Base-by-base conservation (phyloP, 2,888 invertebrate genomes). In the Biston betularia region DNA sequence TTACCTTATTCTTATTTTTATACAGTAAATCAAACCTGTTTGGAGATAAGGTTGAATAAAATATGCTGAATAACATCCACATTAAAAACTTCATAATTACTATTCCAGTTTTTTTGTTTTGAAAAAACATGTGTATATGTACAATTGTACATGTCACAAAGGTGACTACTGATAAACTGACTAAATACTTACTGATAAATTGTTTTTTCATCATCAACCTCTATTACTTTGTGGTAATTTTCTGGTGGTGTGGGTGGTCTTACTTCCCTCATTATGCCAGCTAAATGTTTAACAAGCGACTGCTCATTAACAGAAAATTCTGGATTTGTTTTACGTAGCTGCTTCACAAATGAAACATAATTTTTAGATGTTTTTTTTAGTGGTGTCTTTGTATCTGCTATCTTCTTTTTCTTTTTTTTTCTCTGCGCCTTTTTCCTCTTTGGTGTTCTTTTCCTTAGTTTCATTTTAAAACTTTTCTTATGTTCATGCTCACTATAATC, bases 281-380 rank as follows among this genome's bases (percentile, higher is more conserved):
- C 80, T 12, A 93, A 70, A 6, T 84, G 82, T 10, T 79, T 72
- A 0, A 92, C 72, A 1, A 93, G 73, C 9, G 78, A 69, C 1
- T 85, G 78, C 6, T 77, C 70, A 69, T 90, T 77, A 0, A 80
- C 70, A n/a, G 68, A 75, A 53, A 92, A 69, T 42, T 89, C 86
- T 0, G 85, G 86, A 65, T 86, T 83, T 34, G 81, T 64, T 15
- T 84, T 74, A 24, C 78, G 76, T 8, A 92, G 69, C 56, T 89
- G 82, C 1, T 81, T 75, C 3, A 92, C 84, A 79, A 24, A 42
- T 0, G 64, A 61, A 8, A 12, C 24, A 42, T 15, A 35, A 6
- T 44, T 24, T 54, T 33, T 11, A 11, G 40, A 10, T 24, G 6
- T 15, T 12, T 53, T 14, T 14, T 10, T 9, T 3, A 6, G 12